Base-by-base conservation (phyloP, 2,797 vertebrate genomes). In the Crocidura indochinensis region DNA sequence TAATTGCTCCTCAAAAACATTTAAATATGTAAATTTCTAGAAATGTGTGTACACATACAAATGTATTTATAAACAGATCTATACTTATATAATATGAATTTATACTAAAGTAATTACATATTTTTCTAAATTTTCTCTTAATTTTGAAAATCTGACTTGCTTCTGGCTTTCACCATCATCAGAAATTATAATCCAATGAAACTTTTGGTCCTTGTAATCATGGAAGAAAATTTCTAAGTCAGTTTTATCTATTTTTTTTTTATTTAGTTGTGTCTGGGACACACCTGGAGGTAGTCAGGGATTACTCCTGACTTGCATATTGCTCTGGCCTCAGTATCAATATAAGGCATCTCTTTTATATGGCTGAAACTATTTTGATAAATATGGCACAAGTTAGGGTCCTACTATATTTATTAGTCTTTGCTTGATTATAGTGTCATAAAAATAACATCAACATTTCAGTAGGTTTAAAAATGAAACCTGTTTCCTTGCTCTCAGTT, bases 81-180 rank as follows among this genome's bases (percentile, higher is more conserved):
- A 75, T 92, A n/a, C 56, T 60, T 60, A 60, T 60, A 60, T 60
- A 60, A 20, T 60, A 60, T 20, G 17, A 17, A 60, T 60, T 60
- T 60, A 60, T 60, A 60, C 56, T 60, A 38, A 38, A 38, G 38
- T 60, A 60, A 60, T 60, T 60, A 20, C 7, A 60, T 60, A 60
- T 88, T 84, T n/a, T 83, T 79, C 77, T 79, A 85, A 73, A 79
- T 24, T 38, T 90, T 88, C 56, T 90, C 31, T 26, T 92, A 87
- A 86, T 92, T 83, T 93, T 71, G 51, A 56, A 53, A 20, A 44
- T 88, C 84, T 47, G 47, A n/a, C 46, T 83, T 73, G 20, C 19
- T 80, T 90, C 56, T 24, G 80, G 2, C 80, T 93, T 87, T 84
- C 53, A 90, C 44, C 60, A n/a, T 20, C 68, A n/a, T 26, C 62